Evolutionary conservation across 2,797 vertebrate genomes (phyloP).

Genomic region (Erethizon dorsatum): DNA sequence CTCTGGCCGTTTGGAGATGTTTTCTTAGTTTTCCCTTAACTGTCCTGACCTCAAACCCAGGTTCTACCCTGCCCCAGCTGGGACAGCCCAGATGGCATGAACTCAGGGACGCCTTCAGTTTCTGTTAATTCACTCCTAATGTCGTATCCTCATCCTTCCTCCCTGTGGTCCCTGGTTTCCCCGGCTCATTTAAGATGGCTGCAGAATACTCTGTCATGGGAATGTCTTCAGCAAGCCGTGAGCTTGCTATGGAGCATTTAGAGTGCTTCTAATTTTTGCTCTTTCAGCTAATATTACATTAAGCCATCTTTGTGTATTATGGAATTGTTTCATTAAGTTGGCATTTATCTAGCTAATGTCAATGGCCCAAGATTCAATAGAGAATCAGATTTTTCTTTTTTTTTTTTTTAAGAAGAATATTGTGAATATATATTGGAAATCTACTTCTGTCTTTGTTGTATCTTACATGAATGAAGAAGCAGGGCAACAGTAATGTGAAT

Average conservation of each 20-base stretch:
- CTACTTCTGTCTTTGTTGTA: slow-evolving; percentile 64
- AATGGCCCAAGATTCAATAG: slow-evolving; percentile 71
- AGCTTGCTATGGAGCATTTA: slow-evolving; percentile 63
- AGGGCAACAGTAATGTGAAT: neutral
- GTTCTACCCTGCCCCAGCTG: neutral
- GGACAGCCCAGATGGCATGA: neutral
- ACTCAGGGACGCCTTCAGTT: neutral
- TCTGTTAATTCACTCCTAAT: neutral
- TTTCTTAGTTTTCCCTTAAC: neutral
- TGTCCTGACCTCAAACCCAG: neutral
- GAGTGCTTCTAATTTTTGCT: slow-evolving; percentile 79
- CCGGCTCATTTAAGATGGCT: slow-evolving; percentile 42
- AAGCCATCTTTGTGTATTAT: slow-evolving; percentile 76
- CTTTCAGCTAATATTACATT: slow-evolving; percentile 79
- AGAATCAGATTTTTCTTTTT: slow-evolving; percentile 66
- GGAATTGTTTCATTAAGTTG: slow-evolving; percentile 84
- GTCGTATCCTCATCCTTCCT: neutral
- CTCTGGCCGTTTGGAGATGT: neutral
- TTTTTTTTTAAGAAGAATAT: slow-evolving; percentile 48
- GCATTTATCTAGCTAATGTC: slow-evolving; percentile 82
- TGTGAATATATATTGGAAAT: slow-evolving; percentile 61
- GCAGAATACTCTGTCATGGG: slow-evolving; percentile 39
- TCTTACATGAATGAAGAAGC: slow-evolving; percentile 74
- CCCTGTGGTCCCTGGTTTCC: neutral
- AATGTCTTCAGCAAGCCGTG: slow-evolving; percentile 57